Percentiles rank a stretch among this genome's conserved stretches.
These are phyloP conservation scores for Scartelaos histophorus DNA, from an alignment of 2,113 vertebrate genomes.

Conservation along the genomic window DNA sequence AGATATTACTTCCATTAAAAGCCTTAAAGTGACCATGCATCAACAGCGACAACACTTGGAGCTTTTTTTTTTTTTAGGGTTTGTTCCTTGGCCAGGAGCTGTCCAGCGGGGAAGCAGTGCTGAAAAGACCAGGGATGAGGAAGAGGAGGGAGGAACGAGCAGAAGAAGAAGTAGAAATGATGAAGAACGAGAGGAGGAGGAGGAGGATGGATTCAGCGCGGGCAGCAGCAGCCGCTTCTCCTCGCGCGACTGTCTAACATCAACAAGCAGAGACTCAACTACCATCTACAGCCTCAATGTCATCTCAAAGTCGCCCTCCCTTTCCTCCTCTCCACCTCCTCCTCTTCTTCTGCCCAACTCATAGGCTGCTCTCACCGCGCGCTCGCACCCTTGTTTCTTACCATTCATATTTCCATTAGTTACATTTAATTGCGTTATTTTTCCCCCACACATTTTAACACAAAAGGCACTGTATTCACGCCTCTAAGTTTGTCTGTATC, in stretches of 20 bases:
- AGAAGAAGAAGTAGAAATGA: constrained; percentile 45
- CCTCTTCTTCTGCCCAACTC: constrained; percentile 37
- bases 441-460: constrained; percentile 1
- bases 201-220: constrained; percentile 69
- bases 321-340: constrained; percentile 34
- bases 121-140: constrained; percentile 67
- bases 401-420: constrained; percentile 28
- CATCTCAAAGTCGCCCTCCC: constrained; percentile 83
- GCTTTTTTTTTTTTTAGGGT: constrained; percentile 11
- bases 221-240: constrained; percentile 74
- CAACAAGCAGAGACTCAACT: constrained; percentile 78
- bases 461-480: neutral
- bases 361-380: constrained; percentile 59
- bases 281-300: constrained; percentile 83
- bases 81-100: constrained; percentile 69
- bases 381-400: constrained; percentile 42
- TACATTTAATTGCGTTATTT: neutral
- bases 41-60: constrained; percentile 35
- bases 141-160: constrained; percentile 36
- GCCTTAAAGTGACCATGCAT: constrained; percentile 65
- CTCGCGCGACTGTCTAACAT: constrained; percentile 78
- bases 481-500: neutral
- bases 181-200: constrained; percentile 57
- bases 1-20: constrained; percentile 79
- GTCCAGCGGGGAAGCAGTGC: constrained; percentile 74